phyloP scores from a whole-genome alignment of 2,797 vertebrate genomes.

The Lithobates pipiens region DNA sequence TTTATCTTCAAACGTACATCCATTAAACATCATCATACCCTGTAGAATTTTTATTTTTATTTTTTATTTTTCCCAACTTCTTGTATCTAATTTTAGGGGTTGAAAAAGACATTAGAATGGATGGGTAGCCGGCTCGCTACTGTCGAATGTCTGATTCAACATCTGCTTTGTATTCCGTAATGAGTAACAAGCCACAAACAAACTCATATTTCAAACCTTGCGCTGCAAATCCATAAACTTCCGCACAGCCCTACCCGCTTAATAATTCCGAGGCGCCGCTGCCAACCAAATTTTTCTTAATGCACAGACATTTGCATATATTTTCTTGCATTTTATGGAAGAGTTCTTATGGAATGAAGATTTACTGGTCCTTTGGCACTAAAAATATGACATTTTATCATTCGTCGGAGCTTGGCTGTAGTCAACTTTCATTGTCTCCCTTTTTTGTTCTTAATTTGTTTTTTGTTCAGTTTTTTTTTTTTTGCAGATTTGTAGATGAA shows the following conservation, averaged over 20 bases:
- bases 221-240: conserved; percentile 56
- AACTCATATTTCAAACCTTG: conserved; percentile 57
- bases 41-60: not conserved
- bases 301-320: conserved; percentile 61
- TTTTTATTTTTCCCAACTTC: not conserved
- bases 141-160: conserved; percentile 44
- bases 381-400: conserved; percentile 55
- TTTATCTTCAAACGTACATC: not conserved
- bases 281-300: conserved; percentile 60
- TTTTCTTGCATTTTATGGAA: conserved; percentile 61
- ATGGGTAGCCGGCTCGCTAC: conserved; percentile 37
- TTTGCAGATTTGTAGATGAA: conserved; percentile 49
- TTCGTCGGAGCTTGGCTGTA: conserved; percentile 41
- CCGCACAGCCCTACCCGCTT: conserved; percentile 45
- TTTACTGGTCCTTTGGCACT: conserved; percentile 57
- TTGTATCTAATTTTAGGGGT: conserved; percentile 44
- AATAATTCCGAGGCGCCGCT: conserved; percentile 57
- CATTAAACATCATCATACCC: not conserved
- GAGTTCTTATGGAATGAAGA: conserved; percentile 59
- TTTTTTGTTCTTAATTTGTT: conserved; percentile 39
- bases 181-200: conserved; percentile 49
- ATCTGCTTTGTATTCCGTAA: conserved; percentile 59
- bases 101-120: conserved; percentile 38
- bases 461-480: conserved; percentile 33
- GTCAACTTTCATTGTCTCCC: conserved; percentile 52